A percentile compares a stretch with the other conserved stretches of the same genome.
These are phyloP conservation scores for Apotomis capreana DNA, from an alignment of 2,888 invertebrate species.

Conservation along the genomic window DNA sequence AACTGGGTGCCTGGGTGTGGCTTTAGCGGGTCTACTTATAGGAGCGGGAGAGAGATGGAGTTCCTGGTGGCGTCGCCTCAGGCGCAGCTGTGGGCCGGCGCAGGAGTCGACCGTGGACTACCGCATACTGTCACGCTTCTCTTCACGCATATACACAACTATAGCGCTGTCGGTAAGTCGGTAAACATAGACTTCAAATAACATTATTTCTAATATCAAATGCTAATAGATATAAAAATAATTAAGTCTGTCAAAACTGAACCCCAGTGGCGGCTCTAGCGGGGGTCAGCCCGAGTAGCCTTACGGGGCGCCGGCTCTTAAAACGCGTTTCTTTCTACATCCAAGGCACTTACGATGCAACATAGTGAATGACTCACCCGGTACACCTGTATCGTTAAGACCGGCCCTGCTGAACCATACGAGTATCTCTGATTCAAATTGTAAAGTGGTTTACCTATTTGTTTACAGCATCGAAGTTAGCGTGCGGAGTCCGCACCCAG, in stretches of 20 bases:
- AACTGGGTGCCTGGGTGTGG: constrained; percentile 45
- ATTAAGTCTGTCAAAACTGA: too few relatives aligned
- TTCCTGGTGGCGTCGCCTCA: constrained; percentile 86
- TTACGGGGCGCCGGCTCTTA: too few relatives aligned
- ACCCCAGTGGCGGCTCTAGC: too few relatives aligned
- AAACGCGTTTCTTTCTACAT: too few relatives aligned
- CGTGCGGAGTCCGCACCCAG: constrained; percentile 72
- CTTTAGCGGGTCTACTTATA: constrained; percentile 69
- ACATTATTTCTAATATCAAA: too few relatives aligned
- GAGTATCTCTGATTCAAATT: not conserved
- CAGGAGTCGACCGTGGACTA: constrained; percentile 65
- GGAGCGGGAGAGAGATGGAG: constrained; percentile 86
- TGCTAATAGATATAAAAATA: too few relatives aligned
- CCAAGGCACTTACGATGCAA: too few relatives aligned
- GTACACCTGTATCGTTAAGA: too few relatives aligned
- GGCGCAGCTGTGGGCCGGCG: constrained; percentile 65
- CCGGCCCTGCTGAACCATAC: too few relatives aligned
- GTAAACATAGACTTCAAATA: too few relatives aligned
- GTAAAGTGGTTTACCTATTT: not conserved
- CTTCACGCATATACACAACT: constrained; percentile 71
- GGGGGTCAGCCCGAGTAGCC: too few relatives aligned
- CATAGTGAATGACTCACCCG: too few relatives aligned
- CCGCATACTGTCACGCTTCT: constrained; percentile 68
- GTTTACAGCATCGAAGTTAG: constrained; percentile 65
- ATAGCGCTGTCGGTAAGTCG: constrained; percentile 54